Evolutionary conservation across 2,797 vertebrate genomes (phyloP).

Genomic region (Labroides dimidiatus): DNA sequence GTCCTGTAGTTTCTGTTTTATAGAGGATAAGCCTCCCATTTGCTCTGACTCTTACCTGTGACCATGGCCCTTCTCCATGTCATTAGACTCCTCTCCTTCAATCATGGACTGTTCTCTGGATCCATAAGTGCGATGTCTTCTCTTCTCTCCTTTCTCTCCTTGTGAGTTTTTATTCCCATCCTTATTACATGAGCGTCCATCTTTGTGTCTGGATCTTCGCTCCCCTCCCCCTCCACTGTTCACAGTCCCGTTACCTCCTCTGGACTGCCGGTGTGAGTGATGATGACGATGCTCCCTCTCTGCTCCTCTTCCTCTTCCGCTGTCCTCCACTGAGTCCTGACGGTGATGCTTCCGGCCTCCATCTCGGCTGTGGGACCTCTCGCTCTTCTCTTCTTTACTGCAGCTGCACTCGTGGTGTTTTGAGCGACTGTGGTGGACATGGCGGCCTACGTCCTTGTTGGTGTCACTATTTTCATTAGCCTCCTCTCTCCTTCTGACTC

Average conservation of each 20-base stretch:
- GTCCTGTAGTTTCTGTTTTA: neutral
- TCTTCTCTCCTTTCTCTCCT: slow-evolving; percentile 84
- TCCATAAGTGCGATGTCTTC: slow-evolving; percentile 81
- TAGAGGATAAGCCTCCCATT: neutral
- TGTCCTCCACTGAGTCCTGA: slow-evolving; percentile 83
- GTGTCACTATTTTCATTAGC: slow-evolving; percentile 80
- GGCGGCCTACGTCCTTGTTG: slow-evolving; percentile 80
- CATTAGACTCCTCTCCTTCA: slow-evolving; percentile 82
- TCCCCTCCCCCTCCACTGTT: slow-evolving; percentile 78
- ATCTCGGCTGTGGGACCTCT: slow-evolving; percentile 84
- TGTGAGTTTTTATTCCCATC: slow-evolving; percentile 81
- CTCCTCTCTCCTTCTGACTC: slow-evolving; percentile 79
- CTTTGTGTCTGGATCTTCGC: slow-evolving; percentile 86
- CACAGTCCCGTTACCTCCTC: slow-evolving; percentile 85
- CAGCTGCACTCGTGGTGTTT: slow-evolving; percentile 83
- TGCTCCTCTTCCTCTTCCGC: slow-evolving; percentile 66
- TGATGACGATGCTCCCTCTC: slow-evolving; percentile 83
- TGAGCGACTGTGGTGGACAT: slow-evolving; percentile 88
- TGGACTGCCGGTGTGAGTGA: slow-evolving; percentile 84
- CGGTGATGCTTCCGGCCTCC: slow-evolving; percentile 77
- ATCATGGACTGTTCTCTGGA: slow-evolving; percentile 79
- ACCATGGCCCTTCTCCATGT: slow-evolving; percentile 77
- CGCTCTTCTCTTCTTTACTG: slow-evolving; percentile 75
- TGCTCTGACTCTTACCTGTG: slow-evolving; percentile 79
- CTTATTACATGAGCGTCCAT: slow-evolving; percentile 77